These are phyloP conservation scores for Scaptomyza caliginosa DNA, from an alignment of 2,888 invertebrate genomes.

Conservation along the genomic window DNA sequence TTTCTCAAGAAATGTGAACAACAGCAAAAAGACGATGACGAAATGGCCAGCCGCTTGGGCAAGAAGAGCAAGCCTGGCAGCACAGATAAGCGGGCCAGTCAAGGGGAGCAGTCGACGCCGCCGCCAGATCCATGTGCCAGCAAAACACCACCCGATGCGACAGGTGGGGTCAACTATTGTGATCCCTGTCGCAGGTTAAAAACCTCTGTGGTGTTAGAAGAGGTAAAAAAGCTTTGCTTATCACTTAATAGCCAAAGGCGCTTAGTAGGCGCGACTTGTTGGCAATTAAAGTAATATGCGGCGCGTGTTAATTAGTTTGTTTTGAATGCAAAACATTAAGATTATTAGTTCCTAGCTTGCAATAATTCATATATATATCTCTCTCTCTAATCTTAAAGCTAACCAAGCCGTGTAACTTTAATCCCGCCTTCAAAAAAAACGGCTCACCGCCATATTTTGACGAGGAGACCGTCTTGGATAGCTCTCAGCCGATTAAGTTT, in stretches of 20 bases:
- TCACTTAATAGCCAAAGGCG: not conserved
- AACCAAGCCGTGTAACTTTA: constrained; percentile 49
- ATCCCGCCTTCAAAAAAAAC: constrained; percentile 35
- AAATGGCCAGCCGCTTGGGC: not conserved
- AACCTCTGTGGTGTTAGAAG: constrained; percentile 65
- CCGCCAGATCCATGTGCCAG: constrained; percentile 45
- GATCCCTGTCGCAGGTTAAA: constrained; percentile 57
- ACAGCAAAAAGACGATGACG: constrained; percentile 12
- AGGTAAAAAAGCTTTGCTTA: constrained; percentile 36
- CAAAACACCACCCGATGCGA: constrained; percentile 25
- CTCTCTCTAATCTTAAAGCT: constrained; percentile 31
- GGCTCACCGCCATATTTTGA: constrained; percentile 53
- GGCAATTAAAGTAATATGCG: not conserved
- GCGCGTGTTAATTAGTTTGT: not conserved
- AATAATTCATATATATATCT: too few species aligned
- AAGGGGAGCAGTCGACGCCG: not conserved
- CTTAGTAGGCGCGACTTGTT: not conserved
- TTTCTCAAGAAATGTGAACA: constrained; percentile 44
- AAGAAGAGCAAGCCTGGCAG: not conserved
- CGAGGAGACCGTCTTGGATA: constrained; percentile 67
- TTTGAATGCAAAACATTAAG: too few species aligned
- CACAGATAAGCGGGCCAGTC: not conserved
- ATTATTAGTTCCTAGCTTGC: not conserved
- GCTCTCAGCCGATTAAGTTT: constrained; percentile 56
- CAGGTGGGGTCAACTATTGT: constrained; percentile 30